Base-by-base conservation (phyloP, 2,797 vertebrate species). In the Gorsachius magnificus region DNA sequence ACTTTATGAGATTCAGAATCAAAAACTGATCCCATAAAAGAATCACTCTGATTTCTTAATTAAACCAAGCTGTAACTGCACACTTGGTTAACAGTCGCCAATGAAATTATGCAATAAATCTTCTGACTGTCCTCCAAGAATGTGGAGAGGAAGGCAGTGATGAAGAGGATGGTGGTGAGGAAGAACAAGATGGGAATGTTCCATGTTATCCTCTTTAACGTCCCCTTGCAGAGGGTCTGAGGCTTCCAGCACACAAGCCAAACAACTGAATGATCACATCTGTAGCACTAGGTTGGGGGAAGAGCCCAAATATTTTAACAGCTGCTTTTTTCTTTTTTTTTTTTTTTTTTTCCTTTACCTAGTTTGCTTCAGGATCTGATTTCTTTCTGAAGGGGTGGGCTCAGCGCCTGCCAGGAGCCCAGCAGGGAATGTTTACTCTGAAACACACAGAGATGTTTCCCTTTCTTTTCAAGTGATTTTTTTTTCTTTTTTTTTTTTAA, bases 281-380 rank as follows among this genome's bases (percentile, higher is more conserved):
- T 74, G 89, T 88, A 96, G 93, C 89, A 90, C 68, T 26, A 83
- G 53, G 74, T 18, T 90, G 86, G 89, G 82, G 93, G 84, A 43
- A 95, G 86, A 97, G 86, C 83, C 91, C 85, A 95, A 98, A 97
- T 98, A 97, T 98, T 99, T 99, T 98, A 98, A 99, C 98, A 99
- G 98, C 98, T 99, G 98, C 84, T 87, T 91, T 95, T 96, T 81
- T 92, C 72, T 83, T 79, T 83, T 90, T 93, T 91, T 10, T 90
- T 93, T 91, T 10, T 74, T 88, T 76, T 54, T 97, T 51, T 15
- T 54, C 63, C 92, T 97, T 97, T 97, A 98, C 95, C 96, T 96
- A 97, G 95, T 97, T 98, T 96, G 94, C 95, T 95, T 97, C 93
- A 88, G 96, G 97, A 98, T 98, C 97, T 95, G 81, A 98, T 98